phyloP scores from a whole-genome alignment of 2,888 invertebrate genomes.

The Prosopocoilus inquinatus region DNA sequence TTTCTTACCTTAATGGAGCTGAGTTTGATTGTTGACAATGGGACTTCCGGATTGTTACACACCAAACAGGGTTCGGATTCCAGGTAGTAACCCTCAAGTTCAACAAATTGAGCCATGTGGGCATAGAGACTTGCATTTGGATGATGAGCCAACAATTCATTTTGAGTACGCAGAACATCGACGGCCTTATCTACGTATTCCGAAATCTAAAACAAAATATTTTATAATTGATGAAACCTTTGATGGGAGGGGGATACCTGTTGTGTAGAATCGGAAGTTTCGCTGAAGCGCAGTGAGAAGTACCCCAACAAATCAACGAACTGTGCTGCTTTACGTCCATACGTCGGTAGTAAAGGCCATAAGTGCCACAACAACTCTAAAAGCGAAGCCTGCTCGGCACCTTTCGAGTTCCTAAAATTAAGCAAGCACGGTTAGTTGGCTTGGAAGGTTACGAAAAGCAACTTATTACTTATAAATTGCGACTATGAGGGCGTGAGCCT shows the following conservation, averaged over 20 bases:
- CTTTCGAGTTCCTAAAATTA: conserved; percentile 66
- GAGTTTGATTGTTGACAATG: conserved; percentile 86
- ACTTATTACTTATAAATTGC: conserved; percentile 77
- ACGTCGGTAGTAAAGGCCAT: conserved; percentile 87
- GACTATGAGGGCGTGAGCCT: conserved; percentile 83
- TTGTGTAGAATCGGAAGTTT: conserved; percentile 67
- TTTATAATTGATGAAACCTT: not conserved
- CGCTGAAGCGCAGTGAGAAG: conserved; percentile 84
- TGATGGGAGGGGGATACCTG: conserved; percentile 49
- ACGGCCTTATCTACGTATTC: conserved; percentile 86
- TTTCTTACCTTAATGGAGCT: conserved; percentile 87
- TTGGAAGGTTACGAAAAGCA: not conserved
- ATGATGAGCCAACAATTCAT: conserved; percentile 83
- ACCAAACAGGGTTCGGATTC: conserved; percentile 97
- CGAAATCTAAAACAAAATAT: conserved; percentile 52
- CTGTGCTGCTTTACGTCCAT: conserved; percentile 92
- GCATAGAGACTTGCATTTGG: conserved; percentile 93
- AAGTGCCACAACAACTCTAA: conserved; percentile 85
- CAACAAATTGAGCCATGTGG: conserved; percentile 88
- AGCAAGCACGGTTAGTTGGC: too few relatives aligned
- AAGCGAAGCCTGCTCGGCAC: conserved; percentile 73
- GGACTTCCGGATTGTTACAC: conserved; percentile 96
- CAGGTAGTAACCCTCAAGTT: conserved; percentile 92
- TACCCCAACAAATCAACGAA: conserved; percentile 96
- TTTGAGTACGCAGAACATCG: conserved; percentile 82